A percentile compares a stretch with the other conserved stretches of the same genome.
These are phyloP conservation scores for Orchestia grillus DNA, from an alignment of 1,140 invertebrate species.

Conservation along the genomic window DNA sequence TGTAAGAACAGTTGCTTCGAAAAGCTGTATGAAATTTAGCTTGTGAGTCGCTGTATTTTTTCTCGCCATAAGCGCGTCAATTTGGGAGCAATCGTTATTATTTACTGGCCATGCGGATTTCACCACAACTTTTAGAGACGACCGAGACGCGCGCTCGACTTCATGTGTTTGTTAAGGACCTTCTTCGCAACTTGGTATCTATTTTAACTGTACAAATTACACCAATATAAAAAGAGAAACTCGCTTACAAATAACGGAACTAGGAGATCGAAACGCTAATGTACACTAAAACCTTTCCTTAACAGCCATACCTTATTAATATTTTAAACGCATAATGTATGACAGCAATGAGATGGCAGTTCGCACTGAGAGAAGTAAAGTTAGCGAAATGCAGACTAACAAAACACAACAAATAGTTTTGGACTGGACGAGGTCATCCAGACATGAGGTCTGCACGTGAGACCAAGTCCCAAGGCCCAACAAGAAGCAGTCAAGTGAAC, in stretches of 20 bases:
- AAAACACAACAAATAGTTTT: neutral
- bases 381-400: neutral
- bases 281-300: neutral
- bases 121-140: neutral
- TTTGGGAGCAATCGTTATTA: neutral
- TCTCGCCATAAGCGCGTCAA: neutral
- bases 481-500: too few relatives aligned
- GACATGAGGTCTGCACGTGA: neutral
- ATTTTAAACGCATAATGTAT: neutral
- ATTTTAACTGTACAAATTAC: slow-evolving; percentile 11
- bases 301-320: neutral
- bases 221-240: neutral
- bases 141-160: neutral
- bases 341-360: neutral
- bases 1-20: neutral
- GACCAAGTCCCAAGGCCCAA: too few relatives aligned
- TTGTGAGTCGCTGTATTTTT: neutral
- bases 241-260: neutral
- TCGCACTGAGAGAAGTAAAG: neutral
- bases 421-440: neutral
- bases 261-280: neutral
- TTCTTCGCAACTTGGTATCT: neutral
- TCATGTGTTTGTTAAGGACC: neutral
- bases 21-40: neutral
- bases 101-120: neutral